phyloP scores from a whole-genome alignment of 2,113 vertebrate genomes.

The Trematomus loennbergii region DNA sequence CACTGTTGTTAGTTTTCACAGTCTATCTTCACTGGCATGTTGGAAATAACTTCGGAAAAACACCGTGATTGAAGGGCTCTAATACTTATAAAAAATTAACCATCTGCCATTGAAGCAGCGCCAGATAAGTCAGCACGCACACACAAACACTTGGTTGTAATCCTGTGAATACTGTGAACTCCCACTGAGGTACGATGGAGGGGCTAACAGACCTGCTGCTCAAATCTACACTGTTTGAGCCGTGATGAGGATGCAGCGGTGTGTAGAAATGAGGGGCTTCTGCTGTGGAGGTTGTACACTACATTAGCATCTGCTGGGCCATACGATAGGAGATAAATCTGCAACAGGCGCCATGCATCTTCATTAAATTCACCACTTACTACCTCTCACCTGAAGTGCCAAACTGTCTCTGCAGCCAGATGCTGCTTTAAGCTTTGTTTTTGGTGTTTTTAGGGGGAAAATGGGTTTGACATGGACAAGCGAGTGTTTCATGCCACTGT shows the following conservation, averaged over 20 bases:
- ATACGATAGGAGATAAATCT: slow-evolving; percentile 79
- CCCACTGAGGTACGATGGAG: slow-evolving; percentile 28
- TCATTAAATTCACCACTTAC: slow-evolving; percentile 82
- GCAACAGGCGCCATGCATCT: slow-evolving; percentile 79
- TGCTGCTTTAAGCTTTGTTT: slow-evolving; percentile 73
- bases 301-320: slow-evolving; percentile 83
- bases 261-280: slow-evolving; percentile 63
- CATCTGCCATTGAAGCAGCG: slow-evolving; percentile 55
- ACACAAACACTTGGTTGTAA: slow-evolving; percentile 2
- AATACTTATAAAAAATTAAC: slow-evolving; percentile 45
- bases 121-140: slow-evolving; percentile 23
- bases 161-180: slow-evolving; percentile 22
- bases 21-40: background rate
- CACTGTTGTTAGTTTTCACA: background rate
- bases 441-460: background rate
- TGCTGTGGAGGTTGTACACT: slow-evolving; percentile 67
- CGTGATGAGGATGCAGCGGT: slow-evolving; percentile 69
- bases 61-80: slow-evolving; percentile 36
- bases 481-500: slow-evolving; percentile 5
- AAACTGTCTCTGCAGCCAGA: slow-evolving; percentile 75
- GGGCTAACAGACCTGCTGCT: slow-evolving; percentile 51
- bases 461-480: slow-evolving; percentile 22
- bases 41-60: slow-evolving; percentile 30
- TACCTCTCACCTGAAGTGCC: slow-evolving; percentile 73
- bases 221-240: slow-evolving; percentile 38